Conservation (phyloP, 1,140 invertebrate genomes). For the Drosophila teissieri region DNA sequence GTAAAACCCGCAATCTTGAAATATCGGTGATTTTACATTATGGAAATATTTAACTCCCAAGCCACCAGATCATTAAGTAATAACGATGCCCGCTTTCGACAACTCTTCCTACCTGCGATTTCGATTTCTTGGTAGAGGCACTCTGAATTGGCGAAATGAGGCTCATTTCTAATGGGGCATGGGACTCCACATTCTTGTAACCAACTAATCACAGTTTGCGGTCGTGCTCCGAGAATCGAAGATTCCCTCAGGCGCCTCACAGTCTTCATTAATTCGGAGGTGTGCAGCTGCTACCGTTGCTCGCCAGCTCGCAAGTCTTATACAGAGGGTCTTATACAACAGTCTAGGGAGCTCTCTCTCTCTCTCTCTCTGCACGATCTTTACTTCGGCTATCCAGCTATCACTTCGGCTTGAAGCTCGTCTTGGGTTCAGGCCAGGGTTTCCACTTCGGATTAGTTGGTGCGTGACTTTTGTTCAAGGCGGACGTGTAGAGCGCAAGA, state of each 20-base stretch:
- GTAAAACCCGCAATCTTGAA: too few species aligned
- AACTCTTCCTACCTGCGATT: background rate
- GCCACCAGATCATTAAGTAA: background rate
- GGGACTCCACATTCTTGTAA: slow-evolving; percentile 19
- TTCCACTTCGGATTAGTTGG: slow-evolving; percentile 54
- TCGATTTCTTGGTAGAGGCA: background rate
- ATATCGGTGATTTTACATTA: too few species aligned
- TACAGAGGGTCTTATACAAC: slow-evolving; percentile 2
- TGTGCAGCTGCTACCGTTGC: slow-evolving; percentile 17
- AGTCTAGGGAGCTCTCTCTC: background rate
- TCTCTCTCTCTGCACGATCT: too few species aligned
- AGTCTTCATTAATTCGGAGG: slow-evolving; percentile 26
- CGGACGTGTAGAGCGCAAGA: slow-evolving; percentile 36
- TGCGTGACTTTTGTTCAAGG: slow-evolving; percentile 58
- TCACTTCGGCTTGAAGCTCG: slow-evolving; percentile 11
- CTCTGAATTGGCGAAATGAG: slow-evolving; percentile 5
- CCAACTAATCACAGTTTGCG: slow-evolving; percentile 35
- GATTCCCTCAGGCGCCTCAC: slow-evolving; percentile 32
- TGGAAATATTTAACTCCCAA: too few species aligned
- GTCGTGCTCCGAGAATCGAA: slow-evolving; percentile 1
- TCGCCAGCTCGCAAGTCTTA: slow-evolving; percentile 1
- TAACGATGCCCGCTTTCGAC: background rate
- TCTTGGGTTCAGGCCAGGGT: slow-evolving; percentile 36
- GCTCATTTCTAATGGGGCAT: slow-evolving; percentile 6
- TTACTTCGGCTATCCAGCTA: background rate